Evolutionary conservation across 2,113 vertebrate species (phyloP).

Genomic region (Xiphorhynchus elegans): DNA sequence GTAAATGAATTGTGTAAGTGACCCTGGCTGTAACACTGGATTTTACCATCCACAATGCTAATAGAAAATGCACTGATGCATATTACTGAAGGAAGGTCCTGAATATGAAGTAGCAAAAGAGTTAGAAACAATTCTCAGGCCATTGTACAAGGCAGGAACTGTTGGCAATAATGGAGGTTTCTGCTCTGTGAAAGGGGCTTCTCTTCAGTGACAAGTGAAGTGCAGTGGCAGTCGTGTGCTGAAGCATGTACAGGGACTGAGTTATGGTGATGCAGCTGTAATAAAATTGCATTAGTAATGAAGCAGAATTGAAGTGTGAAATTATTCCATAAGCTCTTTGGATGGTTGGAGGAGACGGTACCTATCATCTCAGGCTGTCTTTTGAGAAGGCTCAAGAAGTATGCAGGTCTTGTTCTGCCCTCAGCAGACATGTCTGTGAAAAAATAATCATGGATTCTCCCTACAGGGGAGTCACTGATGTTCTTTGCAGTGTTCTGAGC

Average conservation of each 20-base stretch:
- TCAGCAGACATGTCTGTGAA: accelerated
- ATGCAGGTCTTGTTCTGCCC: background rate
- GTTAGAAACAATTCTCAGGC: background rate
- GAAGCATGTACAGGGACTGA: background rate
- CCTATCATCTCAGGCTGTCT: background rate
- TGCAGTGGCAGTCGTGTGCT: background rate
- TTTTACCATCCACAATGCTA: slow-evolving; percentile 10
- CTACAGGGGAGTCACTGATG: accelerated
- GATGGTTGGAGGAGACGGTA: background rate
- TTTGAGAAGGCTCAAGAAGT: background rate
- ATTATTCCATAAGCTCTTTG: background rate
- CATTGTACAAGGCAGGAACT: background rate
- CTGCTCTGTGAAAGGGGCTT: background rate
- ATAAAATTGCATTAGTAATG: background rate
- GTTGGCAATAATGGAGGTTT: background rate
- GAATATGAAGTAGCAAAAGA: background rate
- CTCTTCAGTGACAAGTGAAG: background rate
- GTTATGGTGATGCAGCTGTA: background rate
- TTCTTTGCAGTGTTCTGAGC: background rate
- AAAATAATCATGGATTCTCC: background rate
- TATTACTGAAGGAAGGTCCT: background rate
- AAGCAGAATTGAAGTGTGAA: background rate
- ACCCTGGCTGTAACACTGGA: background rate
- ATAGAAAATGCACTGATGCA: slow-evolving; percentile 35
- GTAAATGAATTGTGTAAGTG: slow-evolving; percentile 36